Base-by-base conservation (phyloP, 2,888 invertebrate genomes). In the Tachina fera region DNA sequence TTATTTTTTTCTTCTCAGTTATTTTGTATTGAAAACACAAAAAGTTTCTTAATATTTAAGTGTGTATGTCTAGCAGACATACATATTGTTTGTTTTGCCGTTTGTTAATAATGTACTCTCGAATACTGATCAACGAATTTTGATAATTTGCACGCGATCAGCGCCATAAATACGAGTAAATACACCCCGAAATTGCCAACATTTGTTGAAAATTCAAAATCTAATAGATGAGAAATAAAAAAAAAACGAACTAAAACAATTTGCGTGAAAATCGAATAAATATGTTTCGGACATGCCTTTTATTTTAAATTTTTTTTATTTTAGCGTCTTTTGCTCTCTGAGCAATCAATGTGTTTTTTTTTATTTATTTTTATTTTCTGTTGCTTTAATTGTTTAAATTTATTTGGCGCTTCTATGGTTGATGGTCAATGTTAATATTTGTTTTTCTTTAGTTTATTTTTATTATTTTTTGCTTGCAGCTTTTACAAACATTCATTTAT, bases 71-170 rank as follows among this genome's bases (percentile, higher is more conserved):
- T 31, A 31, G 31, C 31, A 31, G 31, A 2, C 31, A 31, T 14
- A 47, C 11, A 4, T 63, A 43, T 45, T 63, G 16, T 47, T 47
- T 65, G 31, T 31, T 49, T 65, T 9, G 16, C 39, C 77, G 65
- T 77, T 56, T 56, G 47, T 70, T 67, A 53, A 47, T n/a, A 71
- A 79, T 43, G 19, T 60, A 19, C 72, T 75, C 79, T 75, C 58
- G 49, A 47, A 75, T 31, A 61, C 67, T 68, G 72, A 84, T 84
- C 76, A 77, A 77, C 76, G 68, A 85, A 67, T 83, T 86, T 70
- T 71, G 86, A 86, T 86, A 83, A 83, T 86, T 79, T 76, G 60
- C 86, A 86, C 86, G 83, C 86, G 86, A 86, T 86, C 85, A 71
- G 67, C 71, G 80, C 77, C 78, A 70, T 51, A 71, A 70, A 85